Evolutionary conservation across 2,797 vertebrate species (phyloP).

Genomic region (Oryzias dopingdopingensis): DNA sequence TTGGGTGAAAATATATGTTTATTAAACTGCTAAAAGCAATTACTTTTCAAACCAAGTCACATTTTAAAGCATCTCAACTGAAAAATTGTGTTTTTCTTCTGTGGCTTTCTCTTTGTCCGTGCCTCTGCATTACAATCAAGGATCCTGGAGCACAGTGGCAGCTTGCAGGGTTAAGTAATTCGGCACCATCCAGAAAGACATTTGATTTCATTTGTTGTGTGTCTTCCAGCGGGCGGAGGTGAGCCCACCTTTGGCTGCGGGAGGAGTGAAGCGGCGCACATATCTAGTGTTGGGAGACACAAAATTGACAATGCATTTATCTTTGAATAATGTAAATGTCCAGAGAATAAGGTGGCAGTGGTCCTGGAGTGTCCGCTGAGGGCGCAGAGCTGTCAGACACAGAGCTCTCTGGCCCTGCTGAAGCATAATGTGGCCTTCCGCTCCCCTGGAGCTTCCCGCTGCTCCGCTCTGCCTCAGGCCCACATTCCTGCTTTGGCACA

Average conservation of each 20-base stretch:
- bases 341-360: conserved; percentile 80
- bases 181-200: conserved; percentile 79
- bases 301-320: conserved; percentile 89
- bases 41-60: too few species aligned
- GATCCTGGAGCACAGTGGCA: conserved; percentile 54
- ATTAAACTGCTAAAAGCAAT: too few species aligned
- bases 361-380: conserved; percentile 72
- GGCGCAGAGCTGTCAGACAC: conserved; percentile 70
- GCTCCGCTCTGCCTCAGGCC: conserved; percentile 64
- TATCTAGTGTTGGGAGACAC: conserved; percentile 83
- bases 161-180: conserved; percentile 79
- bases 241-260: conserved; percentile 81
- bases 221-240: conserved; percentile 78
- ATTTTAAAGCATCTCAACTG: conserved; percentile 3
- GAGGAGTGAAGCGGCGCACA: conserved; percentile 77
- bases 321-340: conserved; percentile 89
- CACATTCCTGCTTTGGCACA: conserved; percentile 70
- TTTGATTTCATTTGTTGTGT: conserved; percentile 86
- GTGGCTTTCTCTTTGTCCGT: conserved; percentile 53
- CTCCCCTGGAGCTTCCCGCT: conserved; percentile 66
- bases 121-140: conserved; percentile 57
- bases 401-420: conserved; percentile 62
- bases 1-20: too few species aligned
- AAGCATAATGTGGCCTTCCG: conserved; percentile 71
- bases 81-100: conserved; percentile 17